These are phyloP conservation scores for Bombus superbus DNA, from an alignment of 1,140 invertebrate species.

Conservation along the genomic window DNA sequence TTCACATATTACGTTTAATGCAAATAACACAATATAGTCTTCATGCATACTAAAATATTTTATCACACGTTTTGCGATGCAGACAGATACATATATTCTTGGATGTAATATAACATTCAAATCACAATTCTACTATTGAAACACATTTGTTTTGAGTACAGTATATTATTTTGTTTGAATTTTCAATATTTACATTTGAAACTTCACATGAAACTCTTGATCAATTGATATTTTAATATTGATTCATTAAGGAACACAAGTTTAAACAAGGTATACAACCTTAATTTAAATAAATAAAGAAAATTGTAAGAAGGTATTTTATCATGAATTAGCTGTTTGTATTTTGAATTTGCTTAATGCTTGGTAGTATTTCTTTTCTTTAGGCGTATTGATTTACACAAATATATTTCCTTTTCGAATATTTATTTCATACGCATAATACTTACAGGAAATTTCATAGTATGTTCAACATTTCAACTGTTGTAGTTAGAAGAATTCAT, in stretches of 20 bases:
- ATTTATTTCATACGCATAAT: constrained; percentile 14
- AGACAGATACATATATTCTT: not conserved
- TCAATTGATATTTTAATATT: not conserved
- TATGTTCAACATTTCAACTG: constrained; percentile 15
- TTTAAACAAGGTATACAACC: too few relatives aligned
- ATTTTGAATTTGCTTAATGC: not conserved
- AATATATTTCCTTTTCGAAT: not conserved
- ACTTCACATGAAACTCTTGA: not conserved
- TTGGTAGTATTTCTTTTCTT: not conserved
- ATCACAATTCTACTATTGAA: not conserved
- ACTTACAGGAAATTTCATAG: not conserved
- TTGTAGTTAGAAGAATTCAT: constrained; percentile 45
- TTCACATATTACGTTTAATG: not conserved
- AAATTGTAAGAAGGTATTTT: not conserved
- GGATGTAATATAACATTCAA: not conserved
- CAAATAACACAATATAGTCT: not conserved
- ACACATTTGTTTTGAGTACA: not conserved
- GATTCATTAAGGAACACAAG: not conserved
- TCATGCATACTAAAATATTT: not conserved
- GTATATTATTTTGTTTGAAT: not conserved
- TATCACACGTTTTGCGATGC: not conserved
- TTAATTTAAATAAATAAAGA: too few relatives aligned
- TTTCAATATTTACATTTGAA: not conserved
- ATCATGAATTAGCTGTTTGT: not conserved
- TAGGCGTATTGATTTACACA: not conserved